Base-by-base conservation (phyloP, 1,140 invertebrate genomes). In the Heliothis virescens region DNA sequence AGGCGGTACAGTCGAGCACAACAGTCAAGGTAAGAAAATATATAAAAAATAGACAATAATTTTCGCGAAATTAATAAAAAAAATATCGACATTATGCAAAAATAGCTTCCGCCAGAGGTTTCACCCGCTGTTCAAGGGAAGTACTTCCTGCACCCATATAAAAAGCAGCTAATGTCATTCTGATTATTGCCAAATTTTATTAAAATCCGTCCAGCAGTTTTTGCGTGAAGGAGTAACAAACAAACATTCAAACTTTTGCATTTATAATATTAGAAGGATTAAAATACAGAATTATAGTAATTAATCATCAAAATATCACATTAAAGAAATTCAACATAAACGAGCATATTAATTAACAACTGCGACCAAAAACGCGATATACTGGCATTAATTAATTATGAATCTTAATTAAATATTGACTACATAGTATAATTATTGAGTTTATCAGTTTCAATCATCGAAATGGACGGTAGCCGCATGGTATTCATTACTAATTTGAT, bases 401-500 rank as follows among this genome's bases (percentile, higher is more conserved):
- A 13, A 55, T 41, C 15, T 63, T 63, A 47, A 16, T 63, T 13
- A 63, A 63, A 41, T 62, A 41, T 41, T 9, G n/a, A n/a, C 34
- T n/a, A 15, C 29, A 47, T 41, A 41, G 62, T 47, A 10, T 1
- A 63, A 16, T 63, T 41, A 63, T 41, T 63, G 34, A 63, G 15
- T 63, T 63, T 41, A 63, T 63, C 34, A 16, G 15, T 63, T 63
- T 63, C 29, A 47, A 47, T 62, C 7, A 63, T 63, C n/a, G 34
- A 10, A 16, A 16, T 47, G 29, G n/a, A n/a, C n/a, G 29, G 10
- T 41, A 26, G 18, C 57, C 2, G 26, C n/a, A n/a, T 16, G 62
- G 41, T 47, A 63, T 63, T 63, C 7, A 63, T 63, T 41, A 63
- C 12, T 63, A 16, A 47, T 63, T 47, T 63, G 5, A 41, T n/a